Percentiles rank a stretch among this genome's conserved stretches.
Evolutionary conservation across 2,797 vertebrate species (phyloP).

Genomic region (Micrastur ruficollis): DNA sequence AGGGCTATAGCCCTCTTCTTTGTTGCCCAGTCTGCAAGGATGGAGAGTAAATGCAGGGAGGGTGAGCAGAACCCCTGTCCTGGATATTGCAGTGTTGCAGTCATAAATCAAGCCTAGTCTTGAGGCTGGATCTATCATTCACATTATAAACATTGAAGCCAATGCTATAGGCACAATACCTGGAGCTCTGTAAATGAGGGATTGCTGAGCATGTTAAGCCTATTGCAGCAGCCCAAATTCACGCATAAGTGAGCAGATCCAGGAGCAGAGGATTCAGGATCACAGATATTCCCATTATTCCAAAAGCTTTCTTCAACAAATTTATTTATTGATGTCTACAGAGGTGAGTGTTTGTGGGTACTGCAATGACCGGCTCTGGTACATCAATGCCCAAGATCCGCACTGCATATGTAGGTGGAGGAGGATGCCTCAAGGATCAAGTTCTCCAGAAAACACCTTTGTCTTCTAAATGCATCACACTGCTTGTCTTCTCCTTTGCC

Average conservation of each 20-base stretch:
- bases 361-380: not conserved
- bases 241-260: not conserved
- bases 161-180: not conserved
- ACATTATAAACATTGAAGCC: not conserved
- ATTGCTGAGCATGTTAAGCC: not conserved
- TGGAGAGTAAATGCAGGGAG: not conserved
- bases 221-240: not conserved
- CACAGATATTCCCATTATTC: not conserved
- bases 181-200: not conserved
- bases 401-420: not conserved
- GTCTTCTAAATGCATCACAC: not conserved
- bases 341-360: rapidly evolving
- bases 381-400: not conserved
- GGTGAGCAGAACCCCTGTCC: not conserved
- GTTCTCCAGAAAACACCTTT: not conserved
- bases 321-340: not conserved
- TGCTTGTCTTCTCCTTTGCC: not conserved
- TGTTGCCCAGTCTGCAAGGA: not conserved
- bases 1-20: not conserved
- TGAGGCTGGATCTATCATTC: not conserved
- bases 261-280: not conserved
- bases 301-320: not conserved
- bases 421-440: not conserved
- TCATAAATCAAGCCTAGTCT: not conserved
- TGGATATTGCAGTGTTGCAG: not conserved